Base-by-base conservation (phyloP, 1,140 invertebrate species). In the Zelostemma sp. region DNA sequence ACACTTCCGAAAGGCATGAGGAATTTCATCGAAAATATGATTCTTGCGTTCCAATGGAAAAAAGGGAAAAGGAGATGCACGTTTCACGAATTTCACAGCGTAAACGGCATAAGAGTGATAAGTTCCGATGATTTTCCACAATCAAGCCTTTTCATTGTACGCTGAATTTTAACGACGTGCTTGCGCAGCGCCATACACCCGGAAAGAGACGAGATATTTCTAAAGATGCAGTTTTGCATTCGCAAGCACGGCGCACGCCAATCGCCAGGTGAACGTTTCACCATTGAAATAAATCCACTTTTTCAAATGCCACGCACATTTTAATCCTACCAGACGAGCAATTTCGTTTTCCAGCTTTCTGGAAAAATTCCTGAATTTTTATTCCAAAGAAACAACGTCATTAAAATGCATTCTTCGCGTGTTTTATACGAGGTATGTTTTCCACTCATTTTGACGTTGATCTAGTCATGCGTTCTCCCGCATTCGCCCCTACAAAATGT, bases 121-220 rank as follows among this genome's bases (percentile, higher is more conserved):
- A 46, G 43, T 46, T 46, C 43, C 43, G 17, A 46, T 46, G 43
- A 46, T 46, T 46, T 41, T 46, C 16, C 43, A 46, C 16, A 46
- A 46, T 46, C 17, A 46, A 46, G 43, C 17, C 14, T 21, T 46
- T 46, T 46, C 17, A 46, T 46, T 46, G 43, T 2, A 15, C 40
- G 40, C 12, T 15, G 14, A 41, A 15, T 41, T 41, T 41, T 41
- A 41, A 41, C 40, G 35, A 38, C 35, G 35, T 43, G 40, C 40
- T 43, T 16, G n/a, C 40, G 40, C 40, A 43, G 14, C 40, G 14
- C 4, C 2, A 6, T 16, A 43, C 4, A 17, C 40, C 40, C 40
- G 40, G 40, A 43, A 43, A 43, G 43, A 46, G 43, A 19, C 17
- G 43, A 12, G 17, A 19, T 19, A 46, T 46, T 46, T 46, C 43